Evolutionary conservation across 2,113 vertebrate species (phyloP), one percentile per base, ranked within the genome.

Genomic region (Ammodytes marinus): DNA sequence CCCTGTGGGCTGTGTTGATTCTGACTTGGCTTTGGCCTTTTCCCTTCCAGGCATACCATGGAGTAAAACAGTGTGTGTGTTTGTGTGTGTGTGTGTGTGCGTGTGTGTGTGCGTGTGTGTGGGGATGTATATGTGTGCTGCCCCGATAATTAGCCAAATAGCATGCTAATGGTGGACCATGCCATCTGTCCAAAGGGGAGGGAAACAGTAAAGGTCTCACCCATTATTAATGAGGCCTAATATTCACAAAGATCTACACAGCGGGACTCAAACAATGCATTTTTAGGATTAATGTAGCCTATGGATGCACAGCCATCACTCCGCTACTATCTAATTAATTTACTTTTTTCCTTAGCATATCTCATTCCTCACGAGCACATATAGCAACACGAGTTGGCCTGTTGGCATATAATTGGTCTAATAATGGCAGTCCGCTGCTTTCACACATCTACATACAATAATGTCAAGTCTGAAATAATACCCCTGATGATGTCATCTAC

Each of bases 141-240:
- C 84, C 84, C 88, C 88, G 87, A 87, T 93, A 93, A 95, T 95
- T 91, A 95, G 74, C 90, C 90, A 93, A 93, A 90, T 83, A 89
- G 86, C 86, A 92, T 88, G 89, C 77, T 90, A 83, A 90, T 93
- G 70, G 74, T 74, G 82, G 83, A 84, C 81, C 50, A 55, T 35
- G 45, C 92, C 94, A 95, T 95, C 94, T 95, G 93, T 93, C 92
- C 87, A 86, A 79, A 64, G 87, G 77, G 88, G 84, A 4, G 66
- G 78, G 70, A 80, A 69, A 57, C 77, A 66, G 73, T 67, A 87
- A 80, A 88, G 82, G 89, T 89, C 87, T 95, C 89, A 77, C 91
- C 92, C 84, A 64, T 94, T 95, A 85, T 93, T 94, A 93, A 95
- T 94, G 88, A 93, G 84, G 82, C 86, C 89, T 90, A 90, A 88